Percentiles rank a stretch among this genome's conserved stretches.
Conservation (phyloP, 2,113 vertebrate genomes). For the Calidris pygmaea region DNA sequence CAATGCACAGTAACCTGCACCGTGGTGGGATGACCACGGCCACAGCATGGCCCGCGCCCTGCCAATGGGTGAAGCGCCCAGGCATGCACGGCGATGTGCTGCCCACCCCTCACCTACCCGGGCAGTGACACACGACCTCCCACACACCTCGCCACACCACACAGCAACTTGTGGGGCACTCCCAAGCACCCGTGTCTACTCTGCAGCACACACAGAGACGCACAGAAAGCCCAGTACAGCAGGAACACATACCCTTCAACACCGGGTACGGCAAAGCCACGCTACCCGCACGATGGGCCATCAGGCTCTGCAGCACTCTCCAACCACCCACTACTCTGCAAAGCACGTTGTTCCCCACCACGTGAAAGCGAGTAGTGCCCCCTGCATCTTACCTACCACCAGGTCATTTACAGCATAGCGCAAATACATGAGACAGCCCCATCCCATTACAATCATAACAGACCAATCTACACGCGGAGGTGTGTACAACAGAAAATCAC, state of each 20-base stretch:
- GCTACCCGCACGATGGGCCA: neutral
- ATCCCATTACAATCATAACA: fast-evolving
- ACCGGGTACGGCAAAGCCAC: fast-evolving
- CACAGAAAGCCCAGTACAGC: fast-evolving
- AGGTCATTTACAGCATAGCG: neutral
- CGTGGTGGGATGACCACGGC: fast-evolving
- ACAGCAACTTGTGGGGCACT: neutral
- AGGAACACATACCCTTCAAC: neutral
- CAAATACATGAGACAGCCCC: neutral
- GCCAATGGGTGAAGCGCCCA: too few species aligned
- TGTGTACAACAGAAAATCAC: neutral
- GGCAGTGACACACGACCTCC: neutral
- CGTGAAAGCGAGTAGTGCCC: fast-evolving
- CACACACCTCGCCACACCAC: fast-evolving
- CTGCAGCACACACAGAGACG: fast-evolving
- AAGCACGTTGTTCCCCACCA: neutral
- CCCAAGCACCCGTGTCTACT: fast-evolving
- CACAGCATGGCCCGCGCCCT: neutral
- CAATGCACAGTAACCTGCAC: fast-evolving
- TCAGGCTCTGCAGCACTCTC: neutral
- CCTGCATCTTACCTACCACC: too few species aligned
- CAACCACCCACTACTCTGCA: neutral
- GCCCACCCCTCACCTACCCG: fast-evolving
- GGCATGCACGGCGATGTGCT: fast-evolving
- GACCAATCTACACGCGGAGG: neutral